Conservation (phyloP, 1,140 invertebrate genomes). For the Trichomalopsis sarcophagae region DNA sequence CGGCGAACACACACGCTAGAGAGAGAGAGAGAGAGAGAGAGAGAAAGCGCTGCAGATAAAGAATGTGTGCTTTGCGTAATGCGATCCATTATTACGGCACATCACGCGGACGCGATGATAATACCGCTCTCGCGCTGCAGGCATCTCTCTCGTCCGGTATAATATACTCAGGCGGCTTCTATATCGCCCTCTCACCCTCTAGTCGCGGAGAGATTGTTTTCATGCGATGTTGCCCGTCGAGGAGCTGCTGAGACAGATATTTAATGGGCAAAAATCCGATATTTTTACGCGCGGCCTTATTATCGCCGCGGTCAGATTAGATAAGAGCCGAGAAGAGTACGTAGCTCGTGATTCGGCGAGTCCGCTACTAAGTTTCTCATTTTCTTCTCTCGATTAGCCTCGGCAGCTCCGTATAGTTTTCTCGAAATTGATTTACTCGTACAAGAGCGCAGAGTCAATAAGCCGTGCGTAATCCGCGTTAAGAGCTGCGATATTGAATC, state of each 20-base stretch:
- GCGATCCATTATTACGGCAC: slow-evolving; percentile 45
- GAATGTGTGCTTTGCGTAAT: slow-evolving; percentile 48
- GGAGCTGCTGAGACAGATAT: neutral
- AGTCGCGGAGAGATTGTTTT: neutral
- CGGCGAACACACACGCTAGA: too few species aligned
- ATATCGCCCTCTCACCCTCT: neutral
- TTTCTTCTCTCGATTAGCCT: too few species aligned
- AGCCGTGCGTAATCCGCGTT: neutral
- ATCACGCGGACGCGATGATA: slow-evolving; percentile 39
- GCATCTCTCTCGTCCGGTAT: neutral
- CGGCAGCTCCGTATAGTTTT: too few species aligned
- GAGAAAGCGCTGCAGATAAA: slow-evolving; percentile 24
- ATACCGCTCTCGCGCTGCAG: neutral
- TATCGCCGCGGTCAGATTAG: too few species aligned
- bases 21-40: neutral
- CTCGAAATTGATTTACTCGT: too few species aligned
- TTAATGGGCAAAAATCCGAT: slow-evolving; percentile 8
- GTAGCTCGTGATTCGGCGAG: too few species aligned
- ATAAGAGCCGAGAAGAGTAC: too few species aligned
- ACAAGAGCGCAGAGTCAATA: neutral
- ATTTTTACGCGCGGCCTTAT: neutral
- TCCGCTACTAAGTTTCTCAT: too few species aligned
- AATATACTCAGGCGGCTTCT: neutral
- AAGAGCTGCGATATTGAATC: neutral
- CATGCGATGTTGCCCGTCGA: neutral